A percentile compares a stretch with the other conserved stretches of the same genome.
Evolutionary conservation across 2,113 vertebrate genomes (phyloP).

Genomic region (Marcusenius ussheri): DNA sequence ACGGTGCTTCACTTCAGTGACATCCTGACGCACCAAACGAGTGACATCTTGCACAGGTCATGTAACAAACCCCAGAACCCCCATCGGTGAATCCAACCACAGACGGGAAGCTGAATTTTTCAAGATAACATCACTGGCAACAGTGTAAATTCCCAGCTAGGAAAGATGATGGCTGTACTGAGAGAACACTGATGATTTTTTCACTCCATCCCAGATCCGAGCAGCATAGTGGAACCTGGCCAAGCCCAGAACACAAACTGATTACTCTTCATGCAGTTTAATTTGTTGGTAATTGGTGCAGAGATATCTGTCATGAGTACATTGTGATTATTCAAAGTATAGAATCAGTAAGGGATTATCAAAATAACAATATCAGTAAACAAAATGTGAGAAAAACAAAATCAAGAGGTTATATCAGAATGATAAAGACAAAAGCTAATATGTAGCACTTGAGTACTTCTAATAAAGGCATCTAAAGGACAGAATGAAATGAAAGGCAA

Average conservation of each 20-base stretch:
- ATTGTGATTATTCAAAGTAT: background rate
- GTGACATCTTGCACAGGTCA: background rate
- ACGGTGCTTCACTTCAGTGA: background rate
- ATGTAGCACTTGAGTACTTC: background rate
- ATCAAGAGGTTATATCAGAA: background rate
- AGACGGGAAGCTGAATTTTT: background rate
- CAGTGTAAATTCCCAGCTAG: slow-evolving; percentile 33
- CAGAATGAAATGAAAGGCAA: background rate
- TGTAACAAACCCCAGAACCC: background rate
- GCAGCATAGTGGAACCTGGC: slow-evolving; percentile 84
- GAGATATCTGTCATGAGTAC: background rate
- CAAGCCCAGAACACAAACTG: background rate
- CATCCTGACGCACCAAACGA: background rate
- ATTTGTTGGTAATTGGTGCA: background rate
- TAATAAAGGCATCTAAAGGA: background rate
- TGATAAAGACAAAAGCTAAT: background rate
- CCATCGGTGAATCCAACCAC: background rate
- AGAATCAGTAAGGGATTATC: background rate
- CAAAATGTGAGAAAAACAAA: background rate
- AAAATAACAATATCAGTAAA: background rate
- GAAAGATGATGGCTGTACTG: slow-evolving; percentile 82
- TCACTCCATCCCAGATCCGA: slow-evolving; percentile 85
- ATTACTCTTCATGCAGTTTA: background rate
- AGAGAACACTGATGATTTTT: slow-evolving; percentile 80
- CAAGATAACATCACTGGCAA: background rate